Base-by-base conservation (phyloP, 2,888 invertebrate species). In the Allacma fusca region DNA sequence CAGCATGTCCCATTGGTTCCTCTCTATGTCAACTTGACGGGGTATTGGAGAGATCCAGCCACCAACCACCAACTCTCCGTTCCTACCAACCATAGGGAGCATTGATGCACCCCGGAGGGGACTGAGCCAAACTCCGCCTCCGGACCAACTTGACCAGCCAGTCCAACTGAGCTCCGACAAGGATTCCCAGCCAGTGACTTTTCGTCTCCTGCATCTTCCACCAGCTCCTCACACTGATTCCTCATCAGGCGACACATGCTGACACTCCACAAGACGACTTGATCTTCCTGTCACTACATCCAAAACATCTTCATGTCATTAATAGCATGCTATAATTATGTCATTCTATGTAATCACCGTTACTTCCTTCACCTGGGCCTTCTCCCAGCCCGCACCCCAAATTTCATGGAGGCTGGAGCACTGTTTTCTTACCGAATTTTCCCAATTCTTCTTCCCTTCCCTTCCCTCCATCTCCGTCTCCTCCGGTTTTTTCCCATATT, bases 151-250 rank as follows among this genome's bases (percentile, higher is more conserved):
- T 26, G 59, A 57, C 72, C 72, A 72, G 28, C 72, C 72, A 72
- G 57, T 72, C 72, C 72, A 24, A 72, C 72, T 59, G 72, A n/a
- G 72, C n/a, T 28, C 59, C 59, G 19, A 57, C 26, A 59, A 59
- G 59, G 59, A 59, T 24, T 59, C 57, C 50, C 72, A 72, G 72
- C 59, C 72, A 72, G 72, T 50, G 26, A 59, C 72, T 50, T 34
- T 81, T 80, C 81, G 78, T 78, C 78, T 70, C 75, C 65, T 72
- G 68, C 71, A 72, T 77, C 78, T 82, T 80, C 82, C 81, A 81
- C 81, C 82, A 82, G 78, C 78, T 72, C 34, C 75, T 75, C 77
- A 73, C 74, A 80, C 72, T 76, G 74, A 23, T 62, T 71, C 44
- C 24, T 71, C 50, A 43, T 69, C 69, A 69, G 40, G 43, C 69